Conservation (phyloP, 2,113 vertebrate species). For the Vulpes lagopus region DNA sequence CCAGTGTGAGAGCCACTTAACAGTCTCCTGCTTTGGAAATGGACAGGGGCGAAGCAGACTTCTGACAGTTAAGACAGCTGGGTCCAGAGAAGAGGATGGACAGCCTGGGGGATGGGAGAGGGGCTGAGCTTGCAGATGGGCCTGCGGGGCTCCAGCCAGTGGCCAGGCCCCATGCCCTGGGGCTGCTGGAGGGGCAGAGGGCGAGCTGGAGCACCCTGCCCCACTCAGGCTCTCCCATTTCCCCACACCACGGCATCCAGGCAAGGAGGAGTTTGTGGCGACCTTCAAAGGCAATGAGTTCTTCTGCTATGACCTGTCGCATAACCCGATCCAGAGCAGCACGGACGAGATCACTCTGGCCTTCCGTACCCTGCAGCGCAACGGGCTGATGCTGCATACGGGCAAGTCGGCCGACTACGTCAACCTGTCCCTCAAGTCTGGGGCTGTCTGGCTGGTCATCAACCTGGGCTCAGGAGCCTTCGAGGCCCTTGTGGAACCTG, state of each 20-base stretch:
- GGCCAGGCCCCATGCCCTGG: background rate
- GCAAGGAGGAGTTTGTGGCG: conserved; percentile 95
- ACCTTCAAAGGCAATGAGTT: conserved; percentile 97
- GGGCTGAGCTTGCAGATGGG: background rate
- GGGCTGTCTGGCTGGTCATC: conserved; percentile 97
- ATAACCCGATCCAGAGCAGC: conserved; percentile 97
- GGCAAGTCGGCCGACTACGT: conserved; percentile 96
- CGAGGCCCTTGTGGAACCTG: conserved; percentile 96
- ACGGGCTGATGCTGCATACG: conserved; percentile 97
- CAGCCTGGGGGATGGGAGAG: background rate
- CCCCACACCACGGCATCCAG: conserved; percentile 82
- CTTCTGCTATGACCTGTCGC: conserved; percentile 98
- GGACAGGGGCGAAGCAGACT: background rate
- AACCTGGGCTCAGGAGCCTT: conserved; percentile 97
- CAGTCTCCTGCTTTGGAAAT: conserved; percentile 21
- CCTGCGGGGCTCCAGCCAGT: background rate
- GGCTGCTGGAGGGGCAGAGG: background rate
- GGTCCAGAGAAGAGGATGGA: background rate
- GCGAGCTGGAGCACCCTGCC: background rate
- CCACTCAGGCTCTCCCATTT: conserved; percentile 55
- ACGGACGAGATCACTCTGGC: conserved; percentile 97
- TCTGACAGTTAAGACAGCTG: background rate
- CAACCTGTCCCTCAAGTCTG: conserved; percentile 96
- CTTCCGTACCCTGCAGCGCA: conserved; percentile 95
- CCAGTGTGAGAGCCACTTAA: conserved; percentile 59